These are phyloP conservation scores for Prionace glauca DNA, from an alignment of 2,797 vertebrate species.

Conservation along the genomic window DNA sequence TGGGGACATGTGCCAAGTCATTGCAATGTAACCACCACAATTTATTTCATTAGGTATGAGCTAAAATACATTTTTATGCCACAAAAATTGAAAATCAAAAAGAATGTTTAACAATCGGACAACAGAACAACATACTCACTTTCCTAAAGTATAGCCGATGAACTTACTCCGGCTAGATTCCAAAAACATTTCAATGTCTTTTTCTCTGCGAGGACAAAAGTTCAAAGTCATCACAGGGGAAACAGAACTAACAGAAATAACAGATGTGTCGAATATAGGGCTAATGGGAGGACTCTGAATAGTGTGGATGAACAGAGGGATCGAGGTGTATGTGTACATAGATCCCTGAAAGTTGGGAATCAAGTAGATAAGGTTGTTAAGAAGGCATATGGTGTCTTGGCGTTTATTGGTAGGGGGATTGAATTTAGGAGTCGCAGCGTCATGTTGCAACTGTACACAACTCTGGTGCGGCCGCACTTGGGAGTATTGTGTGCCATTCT, in stretches of 20 bases:
- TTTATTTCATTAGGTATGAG: background rate
- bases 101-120: background rate
- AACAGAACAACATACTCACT: conserved; percentile 56
- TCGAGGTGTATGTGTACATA: too few relatives aligned
- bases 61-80: background rate
- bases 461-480: too few relatives aligned
- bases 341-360: too few relatives aligned
- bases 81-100: background rate
- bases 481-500: too few relatives aligned
- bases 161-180: conserved; percentile 98
- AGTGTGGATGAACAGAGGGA: too few relatives aligned
- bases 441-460: too few relatives aligned
- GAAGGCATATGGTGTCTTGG: too few relatives aligned
- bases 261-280: too few relatives aligned
- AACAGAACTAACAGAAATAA: background rate
- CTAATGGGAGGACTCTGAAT: too few relatives aligned
- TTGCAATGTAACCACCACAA: background rate
- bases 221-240: background rate
- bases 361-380: too few relatives aligned
- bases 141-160: conserved; percentile 92
- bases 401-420: too few relatives aligned
- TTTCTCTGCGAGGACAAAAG: conserved; percentile 69
- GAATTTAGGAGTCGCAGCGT: too few relatives aligned
- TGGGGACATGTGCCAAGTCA: background rate
- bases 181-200: conserved; percentile 95